Percentiles rank a stretch among this genome's conserved stretches.
Conservation (phyloP, 2,888 invertebrate genomes). For the Eupithecia insigniata region DNA sequence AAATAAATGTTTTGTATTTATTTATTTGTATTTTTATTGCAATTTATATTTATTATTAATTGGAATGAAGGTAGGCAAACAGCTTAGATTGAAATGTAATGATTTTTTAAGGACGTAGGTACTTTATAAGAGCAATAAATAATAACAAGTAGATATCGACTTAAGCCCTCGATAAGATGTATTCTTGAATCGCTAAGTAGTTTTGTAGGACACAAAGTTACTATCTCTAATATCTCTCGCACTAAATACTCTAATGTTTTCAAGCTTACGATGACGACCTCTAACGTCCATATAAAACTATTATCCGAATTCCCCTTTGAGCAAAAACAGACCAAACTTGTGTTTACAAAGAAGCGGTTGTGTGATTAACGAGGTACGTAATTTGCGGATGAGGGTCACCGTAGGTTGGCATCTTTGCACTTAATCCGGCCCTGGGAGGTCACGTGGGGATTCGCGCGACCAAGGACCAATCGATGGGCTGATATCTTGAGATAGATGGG, state of each 20-base stretch:
- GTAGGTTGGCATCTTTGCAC: conserved; percentile 28
- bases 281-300: conserved; percentile 5
- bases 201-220: background rate
- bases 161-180: background rate
- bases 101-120: background rate
- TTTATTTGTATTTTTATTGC: too few species aligned
- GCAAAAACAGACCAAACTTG: conserved; percentile 15
- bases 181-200: background rate
- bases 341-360: conserved; percentile 46
- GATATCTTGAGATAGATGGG: conserved; percentile 6
- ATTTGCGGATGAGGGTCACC: conserved; percentile 41
- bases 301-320: conserved; percentile 9
- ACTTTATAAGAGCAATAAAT: background rate
- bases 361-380: conserved; percentile 46
- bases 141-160: background rate
- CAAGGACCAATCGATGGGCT: conserved; percentile 16
- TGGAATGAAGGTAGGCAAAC: too few species aligned
- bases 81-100: background rate
- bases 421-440: conserved; percentile 25
- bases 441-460: conserved; percentile 28
- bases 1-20: background rate
- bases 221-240: background rate
- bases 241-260: conserved; percentile 2
- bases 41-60: background rate
- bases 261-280: background rate